These are phyloP conservation scores for Chrysomela aeneicollis DNA, from an alignment of 2,888 invertebrate genomes.

Conservation along the genomic window DNA sequence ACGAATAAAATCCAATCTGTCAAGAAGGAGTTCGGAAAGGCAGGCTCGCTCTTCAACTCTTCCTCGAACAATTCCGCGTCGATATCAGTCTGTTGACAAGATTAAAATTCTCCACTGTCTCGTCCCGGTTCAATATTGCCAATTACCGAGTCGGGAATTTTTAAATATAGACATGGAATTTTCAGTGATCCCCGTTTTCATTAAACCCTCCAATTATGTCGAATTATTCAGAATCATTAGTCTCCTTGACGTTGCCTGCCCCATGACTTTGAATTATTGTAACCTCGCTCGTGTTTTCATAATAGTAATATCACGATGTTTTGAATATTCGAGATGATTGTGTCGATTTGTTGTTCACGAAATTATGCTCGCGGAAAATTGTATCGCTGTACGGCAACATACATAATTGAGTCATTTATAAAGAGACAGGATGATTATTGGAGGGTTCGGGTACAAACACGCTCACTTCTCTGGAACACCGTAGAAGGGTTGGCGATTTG, in stretches of 20 bases:
- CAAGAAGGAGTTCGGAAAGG: background rate
- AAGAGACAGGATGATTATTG: too few species aligned
- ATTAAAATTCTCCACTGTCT: conserved; percentile 29
- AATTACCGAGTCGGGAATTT: conserved; percentile 30
- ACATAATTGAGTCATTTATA: too few species aligned
- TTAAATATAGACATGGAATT: conserved; percentile 25
- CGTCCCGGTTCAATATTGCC: conserved; percentile 27
- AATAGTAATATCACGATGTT: too few species aligned
- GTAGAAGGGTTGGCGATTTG: too few species aligned
- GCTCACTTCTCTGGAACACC: too few species aligned
- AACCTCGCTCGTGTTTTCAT: background rate
- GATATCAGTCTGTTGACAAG: conserved; percentile 24
- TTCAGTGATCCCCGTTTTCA: conserved; percentile 23
- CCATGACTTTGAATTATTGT: background rate
- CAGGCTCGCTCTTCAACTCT: conserved; percentile 27
- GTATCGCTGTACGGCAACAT: too few species aligned
- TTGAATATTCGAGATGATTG: too few species aligned
- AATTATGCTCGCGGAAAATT: too few species aligned
- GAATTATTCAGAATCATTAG: conserved; percentile 25
- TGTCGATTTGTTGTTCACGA: too few species aligned
- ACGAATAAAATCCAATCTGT: background rate
- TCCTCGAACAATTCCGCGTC: conserved; percentile 27
- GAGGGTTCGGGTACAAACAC: too few species aligned
- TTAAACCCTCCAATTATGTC: conserved; percentile 22
- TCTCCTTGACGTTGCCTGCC: conserved; percentile 8